Evolutionary conservation across 2,797 vertebrate species (phyloP), one percentile per base, ranked within the genome.

Genomic region (Lepilemur ruficaudatus): DNA sequence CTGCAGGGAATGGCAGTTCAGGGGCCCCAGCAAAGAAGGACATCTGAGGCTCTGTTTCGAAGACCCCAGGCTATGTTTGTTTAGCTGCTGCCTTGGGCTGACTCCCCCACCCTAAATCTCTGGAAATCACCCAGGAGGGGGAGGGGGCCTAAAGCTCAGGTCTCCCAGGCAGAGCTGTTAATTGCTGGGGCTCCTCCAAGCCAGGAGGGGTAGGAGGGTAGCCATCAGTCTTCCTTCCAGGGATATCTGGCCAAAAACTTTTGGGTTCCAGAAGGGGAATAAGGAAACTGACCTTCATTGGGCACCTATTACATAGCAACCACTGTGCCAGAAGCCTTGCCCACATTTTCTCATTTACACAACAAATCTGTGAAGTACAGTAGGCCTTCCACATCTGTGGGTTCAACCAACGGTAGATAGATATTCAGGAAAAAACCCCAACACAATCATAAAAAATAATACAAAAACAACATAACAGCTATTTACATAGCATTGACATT

Each of bases 51-150:
- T 79, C 30, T 43, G 67, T 91, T 85, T 90, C 79, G 43, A 75
- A 93, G 91, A 48, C 61, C 85, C 55, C 48, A 28, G 61, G 93
- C 65, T 75, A 3, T 88, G 96, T 96, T 97, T 96, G 94, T 78
- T 97, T 98, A 97, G 97, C 96, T 96, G 96, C n/a, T 65, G 83
- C 80, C 95, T 63, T 11, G 55, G 93, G 69, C 48, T 91, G 55
- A 3, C 50, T 22, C 46, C 28, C 67, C 30, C 9, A 79, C 32
- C 92, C 65, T 7, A 61, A 86, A 65, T 69, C 91, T 87, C 72
- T 95, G 95, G 93, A 89, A 92, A 85, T 81, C 73, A 89, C 35
- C 55, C 52, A 73, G 85, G n/a, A 89, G 41, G 25, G 4, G 30
- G 38, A 41, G 35, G 59, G 61, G 50, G 46, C 57, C 55, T 48